Evolutionary conservation across 2,113 vertebrate genomes (phyloP).

Genomic region (Varanus komodoensis): DNA sequence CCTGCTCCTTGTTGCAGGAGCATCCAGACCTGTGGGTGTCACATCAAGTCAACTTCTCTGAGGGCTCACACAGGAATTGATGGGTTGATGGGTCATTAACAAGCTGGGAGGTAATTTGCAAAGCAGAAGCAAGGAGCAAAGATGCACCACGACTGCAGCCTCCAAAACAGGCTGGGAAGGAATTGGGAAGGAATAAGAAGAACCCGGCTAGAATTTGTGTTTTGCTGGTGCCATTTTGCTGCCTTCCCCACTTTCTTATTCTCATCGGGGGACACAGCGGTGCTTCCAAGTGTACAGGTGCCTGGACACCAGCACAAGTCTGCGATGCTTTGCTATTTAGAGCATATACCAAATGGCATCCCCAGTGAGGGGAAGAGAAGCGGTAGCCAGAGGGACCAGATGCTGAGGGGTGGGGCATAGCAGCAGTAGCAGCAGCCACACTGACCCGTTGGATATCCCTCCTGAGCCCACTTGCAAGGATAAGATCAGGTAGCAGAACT

Average conservation of each 20-base stretch:
- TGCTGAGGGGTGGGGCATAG: too few species aligned
- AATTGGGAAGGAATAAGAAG: not conserved
- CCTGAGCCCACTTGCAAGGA: too few species aligned
- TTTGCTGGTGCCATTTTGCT: not conserved
- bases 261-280: not conserved
- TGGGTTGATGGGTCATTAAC: conserved; percentile 12
- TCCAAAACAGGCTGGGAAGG: not conserved
- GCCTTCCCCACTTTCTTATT: too few species aligned
- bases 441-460: too few species aligned
- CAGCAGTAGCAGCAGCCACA: too few species aligned
- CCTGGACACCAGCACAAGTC: not conserved
- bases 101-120: conserved; percentile 4
- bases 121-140: not conserved
- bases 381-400: too few species aligned
- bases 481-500: too few species aligned
- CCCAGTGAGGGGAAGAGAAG: too few species aligned
- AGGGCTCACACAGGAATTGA: not conserved
- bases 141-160: not conserved
- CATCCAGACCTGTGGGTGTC: not conserved
- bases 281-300: not conserved
- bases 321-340: not conserved
- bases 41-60: not conserved
- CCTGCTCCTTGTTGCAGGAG: not conserved
- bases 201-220: not conserved
- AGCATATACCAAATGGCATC: not conserved